A percentile compares a stretch with the other conserved stretches of the same genome.
Conservation (phyloP, 2,797 vertebrate genomes). For the Decapterus maruadsi region DNA sequence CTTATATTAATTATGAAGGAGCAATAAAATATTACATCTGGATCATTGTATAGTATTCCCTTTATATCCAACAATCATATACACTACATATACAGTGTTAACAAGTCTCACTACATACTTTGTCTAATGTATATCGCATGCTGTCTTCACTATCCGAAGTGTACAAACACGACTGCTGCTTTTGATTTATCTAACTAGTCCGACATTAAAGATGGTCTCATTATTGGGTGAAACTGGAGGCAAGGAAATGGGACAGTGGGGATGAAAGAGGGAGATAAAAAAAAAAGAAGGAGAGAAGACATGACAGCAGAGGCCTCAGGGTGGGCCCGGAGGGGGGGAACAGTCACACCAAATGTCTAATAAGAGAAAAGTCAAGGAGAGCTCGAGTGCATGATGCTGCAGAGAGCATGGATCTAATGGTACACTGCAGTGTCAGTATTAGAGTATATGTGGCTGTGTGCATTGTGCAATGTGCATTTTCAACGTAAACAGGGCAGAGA, state of each 20-base stretch:
- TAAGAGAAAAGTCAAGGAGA: slow-evolving; percentile 32
- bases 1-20: slow-evolving; percentile 74
- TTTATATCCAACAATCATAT: slow-evolving; percentile 70
- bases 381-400: slow-evolving; percentile 31
- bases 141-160: slow-evolving; percentile 34
- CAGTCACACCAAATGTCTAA: slow-evolving; percentile 59
- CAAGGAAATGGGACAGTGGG: slow-evolving; percentile 53
- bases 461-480: slow-evolving; percentile 19
- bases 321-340: slow-evolving; percentile 37
- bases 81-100: slow-evolving; percentile 55
- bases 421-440: slow-evolving; percentile 6
- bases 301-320: slow-evolving; percentile 60
- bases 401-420: background rate
- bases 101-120: slow-evolving; percentile 16
- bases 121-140: slow-evolving; percentile 34
- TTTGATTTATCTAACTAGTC: slow-evolving; percentile 48
- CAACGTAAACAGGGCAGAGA: slow-evolving; percentile 38
- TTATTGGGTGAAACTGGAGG: slow-evolving; percentile 33
- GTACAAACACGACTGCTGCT: slow-evolving; percentile 41
- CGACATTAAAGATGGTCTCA: slow-evolving; percentile 51
- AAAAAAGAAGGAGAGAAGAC: slow-evolving; percentile 25
- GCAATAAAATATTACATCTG: slow-evolving; percentile 82
- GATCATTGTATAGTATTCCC: slow-evolving; percentile 76
- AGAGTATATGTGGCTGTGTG: background rate
- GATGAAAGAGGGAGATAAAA: background rate